Evolutionary conservation across 2,888 invertebrate species (phyloP).

Genomic region (Gortyna flavago): DNA sequence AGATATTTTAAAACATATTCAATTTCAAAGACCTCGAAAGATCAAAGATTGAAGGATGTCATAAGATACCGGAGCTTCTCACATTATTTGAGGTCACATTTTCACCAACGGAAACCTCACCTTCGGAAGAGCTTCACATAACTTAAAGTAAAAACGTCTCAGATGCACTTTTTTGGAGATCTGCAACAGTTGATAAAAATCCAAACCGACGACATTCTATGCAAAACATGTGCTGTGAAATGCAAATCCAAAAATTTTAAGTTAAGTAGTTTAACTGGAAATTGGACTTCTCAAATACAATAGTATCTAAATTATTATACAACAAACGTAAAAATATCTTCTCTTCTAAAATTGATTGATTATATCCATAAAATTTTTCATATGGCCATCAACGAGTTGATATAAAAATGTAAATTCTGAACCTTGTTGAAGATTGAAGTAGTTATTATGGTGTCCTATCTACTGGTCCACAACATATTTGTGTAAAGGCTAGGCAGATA

Average conservation of each 20-base stretch:
- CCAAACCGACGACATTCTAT: not conserved
- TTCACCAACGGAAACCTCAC: constrained; percentile 49
- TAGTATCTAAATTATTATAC: no score
- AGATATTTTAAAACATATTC: not conserved
- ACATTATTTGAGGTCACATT: constrained; percentile 35
- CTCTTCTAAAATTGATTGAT: not conserved
- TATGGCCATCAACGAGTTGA: not conserved
- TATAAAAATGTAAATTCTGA: not conserved
- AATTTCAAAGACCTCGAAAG: constrained; percentile 1
- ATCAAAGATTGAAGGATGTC: constrained; percentile 23
- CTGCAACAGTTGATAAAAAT: not conserved
- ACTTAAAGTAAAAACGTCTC: constrained; percentile 42
- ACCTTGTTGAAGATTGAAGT: not conserved
- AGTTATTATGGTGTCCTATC: not conserved
- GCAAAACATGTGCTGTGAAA: not conserved
- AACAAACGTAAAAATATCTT: not conserved
- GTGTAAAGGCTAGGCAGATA: no score
- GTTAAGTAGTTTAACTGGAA: not conserved
- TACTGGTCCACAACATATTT: not conserved
- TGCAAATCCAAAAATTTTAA: not conserved
- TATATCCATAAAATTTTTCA: not conserved
- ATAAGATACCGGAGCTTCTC: constrained; percentile 26
- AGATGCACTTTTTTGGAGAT: constrained; percentile 8
- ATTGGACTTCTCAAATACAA: not conserved
- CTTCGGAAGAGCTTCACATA: constrained; percentile 53